These are phyloP conservation scores for Eufriesea mexicana DNA, from an alignment of 1,140 invertebrate genomes.

Conservation along the genomic window DNA sequence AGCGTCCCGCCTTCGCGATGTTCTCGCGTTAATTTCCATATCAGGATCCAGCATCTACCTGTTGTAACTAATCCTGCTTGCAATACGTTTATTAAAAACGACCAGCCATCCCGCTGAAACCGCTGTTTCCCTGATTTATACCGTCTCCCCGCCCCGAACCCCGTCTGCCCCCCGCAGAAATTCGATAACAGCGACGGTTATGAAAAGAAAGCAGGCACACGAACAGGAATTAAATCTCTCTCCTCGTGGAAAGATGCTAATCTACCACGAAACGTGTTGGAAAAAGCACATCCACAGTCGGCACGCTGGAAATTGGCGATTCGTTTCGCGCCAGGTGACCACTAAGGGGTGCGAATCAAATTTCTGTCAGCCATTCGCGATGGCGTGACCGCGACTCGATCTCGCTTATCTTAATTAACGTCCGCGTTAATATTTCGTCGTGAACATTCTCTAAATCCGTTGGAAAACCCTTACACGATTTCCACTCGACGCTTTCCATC, in stretches of 20 bases:
- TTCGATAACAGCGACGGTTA: slow-evolving; percentile 17
- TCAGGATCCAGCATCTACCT: not conserved
- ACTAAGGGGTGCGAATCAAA: slow-evolving; percentile 30
- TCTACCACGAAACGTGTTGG: not conserved
- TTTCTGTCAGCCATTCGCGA: slow-evolving; percentile 20
- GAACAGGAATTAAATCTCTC: slow-evolving; percentile 36
- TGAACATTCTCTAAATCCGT: slow-evolving; percentile 19
- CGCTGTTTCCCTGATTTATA: not conserved
- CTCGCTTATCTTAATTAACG: slow-evolving; percentile 58
- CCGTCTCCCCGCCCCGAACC: not conserved
- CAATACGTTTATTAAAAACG: slow-evolving; percentile 3
- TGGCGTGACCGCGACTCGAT: slow-evolving; percentile 35
- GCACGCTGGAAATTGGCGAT: slow-evolving; percentile 29
- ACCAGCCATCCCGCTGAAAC: not conserved
- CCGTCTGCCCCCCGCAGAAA: not conserved
- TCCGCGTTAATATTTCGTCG: slow-evolving; percentile 51
- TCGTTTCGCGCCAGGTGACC: not conserved
- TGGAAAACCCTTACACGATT: slow-evolving; percentile 16
- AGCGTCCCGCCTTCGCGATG: no score
- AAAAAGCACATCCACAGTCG: not conserved
- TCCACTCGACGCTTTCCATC: not conserved
- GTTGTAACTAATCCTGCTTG: not conserved
- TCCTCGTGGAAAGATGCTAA: slow-evolving; percentile 16
- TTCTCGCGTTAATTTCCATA: not conserved
- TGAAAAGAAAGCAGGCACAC: slow-evolving; percentile 5